Conservation (phyloP, 2,113 vertebrate species). For the Tetrao urogallus region DNA sequence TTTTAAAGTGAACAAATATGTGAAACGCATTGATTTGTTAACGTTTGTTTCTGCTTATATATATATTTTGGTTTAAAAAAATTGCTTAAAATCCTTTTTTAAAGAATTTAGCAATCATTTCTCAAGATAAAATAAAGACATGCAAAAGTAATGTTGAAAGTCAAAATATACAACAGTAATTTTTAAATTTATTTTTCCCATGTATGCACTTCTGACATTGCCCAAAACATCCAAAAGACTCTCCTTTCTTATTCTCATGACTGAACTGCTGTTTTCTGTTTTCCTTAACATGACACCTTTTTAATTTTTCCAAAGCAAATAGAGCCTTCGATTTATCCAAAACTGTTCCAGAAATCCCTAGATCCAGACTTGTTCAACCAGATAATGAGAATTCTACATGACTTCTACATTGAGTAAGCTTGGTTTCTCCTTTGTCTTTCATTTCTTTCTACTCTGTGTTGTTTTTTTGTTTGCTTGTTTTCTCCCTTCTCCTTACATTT, state of each 20-base stretch:
- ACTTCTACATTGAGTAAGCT: constrained; percentile 90
- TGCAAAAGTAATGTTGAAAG: background rate
- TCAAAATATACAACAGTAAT: background rate
- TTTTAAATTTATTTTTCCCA: background rate
- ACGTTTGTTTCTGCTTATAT: background rate
- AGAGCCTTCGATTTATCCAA: constrained; percentile 81
- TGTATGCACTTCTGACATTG: background rate
- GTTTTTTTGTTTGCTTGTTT: background rate
- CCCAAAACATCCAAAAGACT: background rate
- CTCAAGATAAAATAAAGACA: background rate
- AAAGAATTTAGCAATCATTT: background rate
- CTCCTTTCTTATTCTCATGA: background rate
- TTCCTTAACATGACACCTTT: background rate
- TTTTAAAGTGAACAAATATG: background rate
- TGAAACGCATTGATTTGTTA: background rate
- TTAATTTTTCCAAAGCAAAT: constrained; percentile 85
- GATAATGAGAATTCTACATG: constrained; percentile 87
- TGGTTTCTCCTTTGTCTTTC: background rate
- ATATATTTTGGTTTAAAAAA: background rate
- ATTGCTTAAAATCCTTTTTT: background rate
- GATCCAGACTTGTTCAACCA: constrained; percentile 91
- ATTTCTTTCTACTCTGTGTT: background rate
- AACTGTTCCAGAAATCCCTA: constrained; percentile 90
- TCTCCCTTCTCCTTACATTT: accelerated
- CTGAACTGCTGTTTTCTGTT: background rate